A percentile compares a stretch with the other conserved stretches of the same genome.
Evolutionary conservation across 2,888 invertebrate species (phyloP).

Genomic region (Mechanitis mazaeus): DNA sequence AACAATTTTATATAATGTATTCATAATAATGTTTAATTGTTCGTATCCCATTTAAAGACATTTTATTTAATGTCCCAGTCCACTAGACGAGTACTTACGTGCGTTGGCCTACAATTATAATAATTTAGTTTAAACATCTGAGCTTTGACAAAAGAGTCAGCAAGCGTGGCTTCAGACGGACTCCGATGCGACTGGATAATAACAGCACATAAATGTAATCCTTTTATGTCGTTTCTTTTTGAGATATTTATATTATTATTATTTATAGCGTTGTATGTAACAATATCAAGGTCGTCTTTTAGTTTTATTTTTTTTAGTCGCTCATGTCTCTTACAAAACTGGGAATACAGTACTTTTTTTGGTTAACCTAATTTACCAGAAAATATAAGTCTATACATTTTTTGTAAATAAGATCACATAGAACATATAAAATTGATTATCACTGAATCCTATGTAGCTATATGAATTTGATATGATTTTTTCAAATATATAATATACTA

Average conservation of each 20-base stretch:
- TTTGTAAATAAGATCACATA: no score
- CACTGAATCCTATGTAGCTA: no score
- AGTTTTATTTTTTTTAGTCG: no score
- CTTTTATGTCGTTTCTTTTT: conserved; percentile 16
- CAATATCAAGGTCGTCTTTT: no score
- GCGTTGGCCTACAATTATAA: conserved; percentile 26
- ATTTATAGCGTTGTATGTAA: not conserved
- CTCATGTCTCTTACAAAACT: no score
- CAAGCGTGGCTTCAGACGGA: conserved; percentile 19
- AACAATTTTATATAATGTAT: no score
- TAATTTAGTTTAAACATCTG: conserved; percentile 20
- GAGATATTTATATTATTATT: conserved; percentile 1
- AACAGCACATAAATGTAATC: conserved; percentile 15
- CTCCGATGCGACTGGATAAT: conserved; percentile 20
- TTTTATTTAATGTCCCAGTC: conserved; percentile 22
- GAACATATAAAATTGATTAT: no score
- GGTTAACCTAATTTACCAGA: no score
- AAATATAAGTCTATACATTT: no score
- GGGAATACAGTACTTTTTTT: no score
- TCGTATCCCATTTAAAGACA: conserved; percentile 26
- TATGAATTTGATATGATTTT: no score
- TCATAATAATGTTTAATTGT: conserved; percentile 25
- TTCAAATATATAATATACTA: no score
- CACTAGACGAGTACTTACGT: conserved; percentile 19
- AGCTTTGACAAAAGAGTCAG: conserved; percentile 26